A percentile compares a stretch with the other conserved stretches of the same genome.
Conservation (phyloP, 2,113 vertebrate genomes). For the Scophthalmus maximus region DNA sequence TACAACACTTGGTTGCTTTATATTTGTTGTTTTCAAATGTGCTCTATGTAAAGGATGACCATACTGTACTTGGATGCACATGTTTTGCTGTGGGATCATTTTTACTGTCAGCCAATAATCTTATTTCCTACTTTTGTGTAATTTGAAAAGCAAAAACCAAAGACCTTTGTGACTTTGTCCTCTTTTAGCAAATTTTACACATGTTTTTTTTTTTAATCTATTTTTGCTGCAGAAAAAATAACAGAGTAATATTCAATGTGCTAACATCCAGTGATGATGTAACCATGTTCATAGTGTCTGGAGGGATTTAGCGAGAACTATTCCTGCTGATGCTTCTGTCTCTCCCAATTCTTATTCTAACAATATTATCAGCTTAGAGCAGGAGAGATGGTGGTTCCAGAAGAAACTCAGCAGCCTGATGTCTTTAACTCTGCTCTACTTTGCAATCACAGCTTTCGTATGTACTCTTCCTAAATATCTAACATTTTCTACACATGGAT, state of each 20-base stretch:
- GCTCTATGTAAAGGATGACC: background rate
- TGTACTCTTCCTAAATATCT: conserved; percentile 1
- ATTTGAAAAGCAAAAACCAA: no score
- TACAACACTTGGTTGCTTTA: background rate
- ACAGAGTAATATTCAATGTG: background rate
- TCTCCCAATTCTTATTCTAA: background rate
- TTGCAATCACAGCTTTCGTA: background rate
- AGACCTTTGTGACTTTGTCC: no score
- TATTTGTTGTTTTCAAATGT: background rate
- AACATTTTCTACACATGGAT: background rate
- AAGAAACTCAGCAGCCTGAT: background rate
- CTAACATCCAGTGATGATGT: background rate
- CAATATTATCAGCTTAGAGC: background rate
- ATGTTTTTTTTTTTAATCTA: background rate
- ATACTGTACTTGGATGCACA: background rate
- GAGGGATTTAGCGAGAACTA: background rate
- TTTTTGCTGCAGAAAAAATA: no score
- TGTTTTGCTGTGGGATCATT: conserved; percentile 2
- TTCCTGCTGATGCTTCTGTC: background rate
- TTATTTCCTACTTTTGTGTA: no score
- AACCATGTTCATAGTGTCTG: background rate
- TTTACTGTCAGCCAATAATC: no score
- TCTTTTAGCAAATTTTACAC: background rate
- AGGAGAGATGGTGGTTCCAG: background rate
- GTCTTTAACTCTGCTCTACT: background rate